Evolutionary conservation across 1,140 invertebrate genomes (phyloP).

Genomic region (Delia radicum): DNA sequence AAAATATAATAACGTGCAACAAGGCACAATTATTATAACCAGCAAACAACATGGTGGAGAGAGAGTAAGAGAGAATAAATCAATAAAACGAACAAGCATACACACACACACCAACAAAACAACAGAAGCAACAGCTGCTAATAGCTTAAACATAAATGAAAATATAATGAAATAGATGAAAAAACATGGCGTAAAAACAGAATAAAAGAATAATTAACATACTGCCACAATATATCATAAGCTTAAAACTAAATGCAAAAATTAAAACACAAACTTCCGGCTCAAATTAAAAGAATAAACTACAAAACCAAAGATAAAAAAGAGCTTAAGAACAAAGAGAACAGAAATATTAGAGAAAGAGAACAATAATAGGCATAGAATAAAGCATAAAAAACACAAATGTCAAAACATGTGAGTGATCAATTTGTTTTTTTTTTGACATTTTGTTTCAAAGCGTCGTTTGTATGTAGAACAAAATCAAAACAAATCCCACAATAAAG

Average conservation of each 20-base stretch:
- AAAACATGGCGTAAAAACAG: not conserved
- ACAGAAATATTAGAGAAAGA: not conserved
- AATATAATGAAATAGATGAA: not conserved
- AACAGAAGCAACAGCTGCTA: not conserved
- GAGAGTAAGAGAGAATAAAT: not conserved
- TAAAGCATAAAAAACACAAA: not conserved
- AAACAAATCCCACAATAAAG: not conserved
- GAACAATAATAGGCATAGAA: not conserved
- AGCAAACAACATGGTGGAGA: not conserved
- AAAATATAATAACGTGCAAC: slow-evolving; percentile 7
- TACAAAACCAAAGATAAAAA: not conserved
- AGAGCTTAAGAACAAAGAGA: not conserved
- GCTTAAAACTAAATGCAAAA: not conserved
- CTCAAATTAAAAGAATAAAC: not conserved
- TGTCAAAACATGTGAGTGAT: not conserved
- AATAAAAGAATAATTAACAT: not conserved
- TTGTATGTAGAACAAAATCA: not conserved
- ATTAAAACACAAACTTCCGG: not conserved
- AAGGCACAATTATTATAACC: slow-evolving; percentile 8
- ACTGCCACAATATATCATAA: not conserved
- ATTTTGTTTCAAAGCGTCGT: not conserved
- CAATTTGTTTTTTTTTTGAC: not conserved
- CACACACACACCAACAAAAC: not conserved
- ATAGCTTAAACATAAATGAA: not conserved
- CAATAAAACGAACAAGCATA: not conserved